A percentile compares a stretch with the other conserved stretches of the same genome.
Conservation (phyloP, 2,113 vertebrate genomes). For the Spea multiplicata region DNA sequence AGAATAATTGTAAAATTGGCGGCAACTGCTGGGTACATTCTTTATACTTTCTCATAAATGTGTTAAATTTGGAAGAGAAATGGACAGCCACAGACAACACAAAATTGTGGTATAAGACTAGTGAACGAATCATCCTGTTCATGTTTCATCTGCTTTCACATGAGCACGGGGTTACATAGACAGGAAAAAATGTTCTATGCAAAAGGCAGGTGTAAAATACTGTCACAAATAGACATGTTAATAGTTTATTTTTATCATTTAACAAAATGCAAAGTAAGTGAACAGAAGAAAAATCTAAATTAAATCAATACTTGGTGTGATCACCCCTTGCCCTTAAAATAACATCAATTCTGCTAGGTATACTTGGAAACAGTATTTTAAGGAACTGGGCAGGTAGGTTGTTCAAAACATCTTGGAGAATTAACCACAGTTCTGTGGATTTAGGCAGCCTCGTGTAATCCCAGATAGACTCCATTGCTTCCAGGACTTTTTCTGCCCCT, state of each 20-base stretch:
- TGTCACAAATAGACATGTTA: too few relatives aligned
- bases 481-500: too few relatives aligned
- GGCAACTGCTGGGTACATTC: conserved; percentile 1
- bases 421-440: not conserved
- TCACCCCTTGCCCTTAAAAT: not conserved
- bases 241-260: too few relatives aligned
- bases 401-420: not conserved
- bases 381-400: not conserved
- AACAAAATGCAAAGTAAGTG: too few relatives aligned
- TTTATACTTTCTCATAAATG: conserved; percentile 6
- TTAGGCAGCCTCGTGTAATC: not conserved
- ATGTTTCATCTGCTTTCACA: conserved; percentile 8
- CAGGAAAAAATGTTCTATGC: not conserved
- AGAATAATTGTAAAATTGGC: conserved; percentile 19
- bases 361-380: not conserved
- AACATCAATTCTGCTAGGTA: too few relatives aligned
- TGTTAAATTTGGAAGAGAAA: conserved; percentile 10
- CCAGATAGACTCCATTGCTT: too few relatives aligned
- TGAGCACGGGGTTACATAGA: not conserved
- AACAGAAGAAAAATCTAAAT: too few relatives aligned
- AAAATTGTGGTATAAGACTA: conserved; percentile 8
- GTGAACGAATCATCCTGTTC: conserved; percentile 1
- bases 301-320: not conserved
- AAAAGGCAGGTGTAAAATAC: too few relatives aligned
- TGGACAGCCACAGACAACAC: not conserved